These are phyloP conservation scores for Acronicta psi DNA, from an alignment of 2,888 invertebrate species.

Conservation along the genomic window DNA sequence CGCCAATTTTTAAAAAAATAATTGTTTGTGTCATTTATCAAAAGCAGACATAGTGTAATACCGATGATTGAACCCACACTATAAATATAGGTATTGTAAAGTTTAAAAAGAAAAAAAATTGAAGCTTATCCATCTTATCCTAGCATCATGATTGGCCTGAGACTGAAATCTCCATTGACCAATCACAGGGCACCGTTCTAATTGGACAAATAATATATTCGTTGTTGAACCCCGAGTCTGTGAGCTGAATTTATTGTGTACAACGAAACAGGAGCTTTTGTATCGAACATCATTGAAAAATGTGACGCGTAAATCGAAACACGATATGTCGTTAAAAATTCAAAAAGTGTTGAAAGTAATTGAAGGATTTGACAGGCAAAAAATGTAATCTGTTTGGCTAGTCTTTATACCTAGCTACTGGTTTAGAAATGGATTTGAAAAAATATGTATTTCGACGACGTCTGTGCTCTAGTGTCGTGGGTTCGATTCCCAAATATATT, in stretches of 20 bases:
- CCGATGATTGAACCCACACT: no score
- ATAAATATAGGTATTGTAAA: no score
- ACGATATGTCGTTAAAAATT: background rate
- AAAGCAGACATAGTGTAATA: no score
- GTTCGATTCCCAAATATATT: no score
- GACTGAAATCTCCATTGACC: conserved; percentile 72
- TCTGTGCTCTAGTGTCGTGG: no score
- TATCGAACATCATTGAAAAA: conserved; percentile 22
- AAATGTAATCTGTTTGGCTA: no score
- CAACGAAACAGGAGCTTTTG: conserved; percentile 23
- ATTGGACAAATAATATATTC: conserved; percentile 75
- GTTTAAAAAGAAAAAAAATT: background rate
- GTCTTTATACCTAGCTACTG: no score
- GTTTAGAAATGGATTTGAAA: no score
- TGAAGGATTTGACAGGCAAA: no score
- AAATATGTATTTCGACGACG: no score
- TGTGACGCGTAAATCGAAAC: background rate
- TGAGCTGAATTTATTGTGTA: conserved; percentile 51
- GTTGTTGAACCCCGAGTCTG: conserved; percentile 38
- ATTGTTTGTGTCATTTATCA: no score
- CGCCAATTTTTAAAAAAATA: no score
- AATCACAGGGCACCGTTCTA: conserved; percentile 69
- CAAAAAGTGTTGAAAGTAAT: background rate
- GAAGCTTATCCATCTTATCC: conserved; percentile 55
- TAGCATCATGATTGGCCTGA: conserved; percentile 54